Evolutionary conservation across 2,888 invertebrate species (phyloP), one percentile per base, ranked within the genome.

Genomic region (Macrosoma leucophasiata): DNA sequence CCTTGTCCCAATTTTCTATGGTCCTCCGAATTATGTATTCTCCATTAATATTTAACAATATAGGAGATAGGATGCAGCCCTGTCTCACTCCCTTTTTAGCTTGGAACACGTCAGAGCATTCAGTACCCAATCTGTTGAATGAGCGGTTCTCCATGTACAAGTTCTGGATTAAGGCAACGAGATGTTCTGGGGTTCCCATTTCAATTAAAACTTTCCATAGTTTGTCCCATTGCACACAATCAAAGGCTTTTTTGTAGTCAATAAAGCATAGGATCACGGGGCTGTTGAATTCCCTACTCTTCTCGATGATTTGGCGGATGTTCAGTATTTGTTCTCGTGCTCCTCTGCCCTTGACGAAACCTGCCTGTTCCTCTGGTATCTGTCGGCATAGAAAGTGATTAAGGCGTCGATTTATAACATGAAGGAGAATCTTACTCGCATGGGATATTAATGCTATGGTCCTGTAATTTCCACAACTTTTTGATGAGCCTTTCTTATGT

Each of bases 291-390:
- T 44, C 42, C 2, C 29, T 19, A 13, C 13, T 19, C 13, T 40
- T 43, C 11, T 48, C 42, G 1, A 42, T 29, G 2, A 43, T 20
- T 9, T 35, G 42, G 3, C 43, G 19, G 4, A 47, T 3, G 10
- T 43, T 41, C 0, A 47, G 14, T 1, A 39, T 34, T 13, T 44
- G 45, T 13, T 43, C 45, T 5, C 43, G 9, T 3, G 44, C 45
- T 1, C 41, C 43, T 18, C 17, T 33, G 6, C 41, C 43, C 20
- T 35, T 43, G 1, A 41, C 41, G 13, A 50, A 44, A 2, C 45
- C 47, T 1, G 47, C 43, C 21, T 50, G 42, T 9, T 42, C 42
- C 7, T 33, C 22, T 2, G 41, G 43, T 1, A 46, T 46, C 18
- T 45, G 32, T 22, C 36, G 13, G 6, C 28, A 19, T 3, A 36